Evolutionary conservation across 2,797 vertebrate genomes (phyloP).

Genomic region (Siniperca undulata): DNA sequence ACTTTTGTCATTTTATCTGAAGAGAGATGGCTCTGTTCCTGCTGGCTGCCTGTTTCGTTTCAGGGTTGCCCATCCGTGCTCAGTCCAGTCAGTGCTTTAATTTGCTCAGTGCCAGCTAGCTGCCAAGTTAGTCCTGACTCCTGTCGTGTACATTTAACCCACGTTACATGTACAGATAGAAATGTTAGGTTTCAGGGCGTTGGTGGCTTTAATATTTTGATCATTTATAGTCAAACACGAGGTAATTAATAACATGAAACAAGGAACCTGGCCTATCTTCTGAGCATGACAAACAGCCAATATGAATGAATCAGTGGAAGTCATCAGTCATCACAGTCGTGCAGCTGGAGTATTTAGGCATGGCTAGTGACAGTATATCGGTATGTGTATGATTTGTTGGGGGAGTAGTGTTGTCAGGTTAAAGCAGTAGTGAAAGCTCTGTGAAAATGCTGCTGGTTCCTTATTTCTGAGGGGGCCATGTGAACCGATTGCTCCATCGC

Average conservation of each 20-base stretch:
- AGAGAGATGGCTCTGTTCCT: background rate
- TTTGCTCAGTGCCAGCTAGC: conserved; percentile 56
- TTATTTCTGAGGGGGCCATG: conserved; percentile 21
- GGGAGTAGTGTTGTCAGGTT: conserved; percentile 22
- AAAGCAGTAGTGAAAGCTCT: conserved; percentile 62
- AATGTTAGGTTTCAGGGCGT: background rate
- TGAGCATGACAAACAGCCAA: conserved; percentile 1
- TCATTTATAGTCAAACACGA: background rate
- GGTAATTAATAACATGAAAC: conserved; percentile 4
- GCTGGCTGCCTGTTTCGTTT: background rate
- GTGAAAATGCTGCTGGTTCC: conserved; percentile 45
- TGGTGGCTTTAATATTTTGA: background rate
- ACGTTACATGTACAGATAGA: background rate
- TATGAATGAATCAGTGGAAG: conserved; percentile 65
- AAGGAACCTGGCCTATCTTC: background rate
- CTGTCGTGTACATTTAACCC: background rate
- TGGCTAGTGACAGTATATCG: background rate
- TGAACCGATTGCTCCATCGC: conserved; percentile 41
- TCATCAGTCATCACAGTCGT: conserved; percentile 44
- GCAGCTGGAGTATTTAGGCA: conserved; percentile 6
- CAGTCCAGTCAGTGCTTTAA: background rate
- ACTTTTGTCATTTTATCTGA: background rate
- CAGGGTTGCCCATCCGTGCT: background rate
- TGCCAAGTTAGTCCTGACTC: conserved; percentile 50
- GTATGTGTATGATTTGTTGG: background rate